Percentiles rank a stretch among this genome's conserved stretches.
These are phyloP conservation scores for Coendou prehensilis DNA, from an alignment of 2,797 vertebrate species.

Conservation along the genomic window DNA sequence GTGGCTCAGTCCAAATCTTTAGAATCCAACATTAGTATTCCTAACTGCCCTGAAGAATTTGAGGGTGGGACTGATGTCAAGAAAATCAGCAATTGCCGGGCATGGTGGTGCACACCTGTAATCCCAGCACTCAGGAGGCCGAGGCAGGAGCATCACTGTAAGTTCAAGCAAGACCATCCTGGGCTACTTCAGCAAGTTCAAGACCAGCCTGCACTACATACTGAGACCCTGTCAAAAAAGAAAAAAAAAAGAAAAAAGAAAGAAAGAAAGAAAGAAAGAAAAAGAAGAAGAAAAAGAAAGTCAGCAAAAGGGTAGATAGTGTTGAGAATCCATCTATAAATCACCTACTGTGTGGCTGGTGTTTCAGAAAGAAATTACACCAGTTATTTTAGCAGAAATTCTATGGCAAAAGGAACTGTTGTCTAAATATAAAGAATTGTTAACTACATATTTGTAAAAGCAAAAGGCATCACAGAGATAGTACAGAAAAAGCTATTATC, in stretches of 20 bases:
- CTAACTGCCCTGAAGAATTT: neutral
- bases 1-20: neutral
- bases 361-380: constrained; percentile 44
- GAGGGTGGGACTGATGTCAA: neutral
- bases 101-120: no score
- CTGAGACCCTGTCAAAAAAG: neutral
- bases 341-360: neutral
- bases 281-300: no score
- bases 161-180: neutral
- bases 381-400: constrained; percentile 26
- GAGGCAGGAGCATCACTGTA: neutral
- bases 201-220: neutral
- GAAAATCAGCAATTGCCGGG: neutral
- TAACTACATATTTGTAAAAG: neutral
- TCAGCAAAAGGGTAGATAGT: neutral
- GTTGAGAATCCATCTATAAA: neutral
- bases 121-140: neutral
- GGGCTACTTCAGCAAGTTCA: neutral
- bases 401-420: neutral
- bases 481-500: neutral
- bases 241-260: no score
- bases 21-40: neutral
- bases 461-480: neutral
- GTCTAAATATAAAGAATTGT: neutral
- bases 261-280: no score